These are phyloP conservation scores for Micrasema minimum DNA, from an alignment of 1,140 invertebrate genomes.

Conservation along the genomic window DNA sequence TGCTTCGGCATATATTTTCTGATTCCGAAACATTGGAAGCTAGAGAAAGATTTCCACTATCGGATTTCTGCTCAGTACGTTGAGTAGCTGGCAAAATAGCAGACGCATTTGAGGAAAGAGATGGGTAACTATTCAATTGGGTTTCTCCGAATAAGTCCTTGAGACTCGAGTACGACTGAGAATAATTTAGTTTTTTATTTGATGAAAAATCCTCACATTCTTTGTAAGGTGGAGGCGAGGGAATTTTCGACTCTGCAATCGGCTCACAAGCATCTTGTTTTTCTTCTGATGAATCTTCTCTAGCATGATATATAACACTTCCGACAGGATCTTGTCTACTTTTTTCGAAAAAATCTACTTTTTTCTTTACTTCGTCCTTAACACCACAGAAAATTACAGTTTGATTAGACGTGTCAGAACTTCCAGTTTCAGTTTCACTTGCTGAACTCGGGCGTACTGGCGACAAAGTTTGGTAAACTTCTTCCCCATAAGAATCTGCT, in stretches of 20 bases:
- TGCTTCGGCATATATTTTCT: slow-evolving; percentile 72
- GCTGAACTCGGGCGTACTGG: slow-evolving; percentile 59
- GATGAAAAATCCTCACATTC: slow-evolving; percentile 52
- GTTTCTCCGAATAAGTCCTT: slow-evolving; percentile 83
- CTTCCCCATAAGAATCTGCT: not conserved
- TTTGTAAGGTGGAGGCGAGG: slow-evolving; percentile 48
- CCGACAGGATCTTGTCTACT: slow-evolving; percentile 63
- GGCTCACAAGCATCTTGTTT: slow-evolving; percentile 55
- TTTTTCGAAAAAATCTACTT: slow-evolving; percentile 84
- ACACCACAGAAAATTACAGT: slow-evolving; percentile 70
- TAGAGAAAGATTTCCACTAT: slow-evolving; percentile 26
- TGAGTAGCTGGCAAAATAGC: slow-evolving; percentile 53
- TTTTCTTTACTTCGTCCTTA: slow-evolving; percentile 73
- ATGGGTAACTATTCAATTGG: slow-evolving; percentile 64
- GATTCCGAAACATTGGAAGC: slow-evolving; percentile 67
- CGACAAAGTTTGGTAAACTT: slow-evolving; percentile 40
- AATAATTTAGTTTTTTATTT: slow-evolving; percentile 62
- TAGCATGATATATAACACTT: slow-evolving; percentile 68
- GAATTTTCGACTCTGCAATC: slow-evolving; percentile 48
- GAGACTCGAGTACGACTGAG: slow-evolving; percentile 78
- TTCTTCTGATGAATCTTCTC: slow-evolving; percentile 67
- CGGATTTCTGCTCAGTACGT: slow-evolving; percentile 27
- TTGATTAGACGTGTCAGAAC: slow-evolving; percentile 75
- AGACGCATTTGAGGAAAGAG: slow-evolving; percentile 59
- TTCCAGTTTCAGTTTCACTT: slow-evolving; percentile 75